Base-by-base conservation (phyloP, 2,888 invertebrate species). In the Trachelus troglodyta region DNA sequence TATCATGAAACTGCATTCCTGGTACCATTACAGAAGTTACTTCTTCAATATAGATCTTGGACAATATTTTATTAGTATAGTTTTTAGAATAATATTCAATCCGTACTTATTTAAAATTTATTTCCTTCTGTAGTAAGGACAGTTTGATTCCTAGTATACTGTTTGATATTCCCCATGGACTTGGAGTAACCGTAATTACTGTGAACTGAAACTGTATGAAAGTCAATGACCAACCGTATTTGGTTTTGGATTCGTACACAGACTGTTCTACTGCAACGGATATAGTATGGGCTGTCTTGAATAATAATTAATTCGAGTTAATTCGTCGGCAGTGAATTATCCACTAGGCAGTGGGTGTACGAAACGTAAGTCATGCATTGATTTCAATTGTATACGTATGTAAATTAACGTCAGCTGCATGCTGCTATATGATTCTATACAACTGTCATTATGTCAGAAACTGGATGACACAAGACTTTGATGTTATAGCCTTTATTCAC, bases 181-280 rank as follows among this genome's bases (percentile, higher is more conserved):
- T 69, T 69, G 74, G 69, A 77, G 78, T n/a, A 76, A 73, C 73
- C 75, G 69, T 75, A 68, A 75, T 79, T 31, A n/a, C 23, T 69
- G 40, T 74, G 40, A 33, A 37, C 69, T 76, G 74, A 69, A 30
- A 30, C 12, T 56, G 69, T 12, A 33, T 33, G 37, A 30, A 71
- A 84, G 88, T 88, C 87, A 88, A 88, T 84, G 86, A 82, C 88
- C 86, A 80, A 75, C 84, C 83, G 80, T 85, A 85, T 87, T 87
- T 86, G 85, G 85, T 84, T 86, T 82, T 84, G 85, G 83, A 83
- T 82, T 82, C 74, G 77, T 79, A 83, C 81, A 85, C 84, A 85
- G 85, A 83, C 82, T 85, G 82, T 34, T 75, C 76, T 76, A 73
- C 77, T 81, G 84, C 83, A 82, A 78, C 88, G 89, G 88, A 89